Percentiles rank a stretch among this genome's conserved stretches.
phyloP scores from a whole-genome alignment of 2,888 invertebrate species.

The Bellardia bayeri region DNA sequence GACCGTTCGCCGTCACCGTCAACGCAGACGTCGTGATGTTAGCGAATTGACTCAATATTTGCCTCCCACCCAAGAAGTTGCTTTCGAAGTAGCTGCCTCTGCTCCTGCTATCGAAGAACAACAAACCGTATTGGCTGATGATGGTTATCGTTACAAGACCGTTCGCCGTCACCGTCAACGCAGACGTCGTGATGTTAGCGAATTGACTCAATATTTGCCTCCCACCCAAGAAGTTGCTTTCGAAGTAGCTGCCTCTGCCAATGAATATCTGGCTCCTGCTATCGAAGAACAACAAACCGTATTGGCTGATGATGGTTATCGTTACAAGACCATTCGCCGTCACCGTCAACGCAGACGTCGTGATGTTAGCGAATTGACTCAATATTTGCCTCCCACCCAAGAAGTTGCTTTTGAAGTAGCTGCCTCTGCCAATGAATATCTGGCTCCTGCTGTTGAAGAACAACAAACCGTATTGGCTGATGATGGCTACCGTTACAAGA shows the following conservation, averaged over 20 bases:
- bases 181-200: slow-evolving; percentile 75
- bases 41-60: slow-evolving; percentile 78
- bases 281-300: slow-evolving; percentile 44
- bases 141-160: slow-evolving; percentile 83
- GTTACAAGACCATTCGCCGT: slow-evolving; percentile 75
- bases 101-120: slow-evolving; percentile 60
- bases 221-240: slow-evolving; percentile 70
- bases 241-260: slow-evolving; percentile 36
- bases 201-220: slow-evolving; percentile 79
- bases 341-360: slow-evolving; percentile 69
- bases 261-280: slow-evolving; percentile 60
- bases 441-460: slow-evolving; percentile 59
- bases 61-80: slow-evolving; percentile 75
- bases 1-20: slow-evolving; percentile 70
- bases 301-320: slow-evolving; percentile 71
- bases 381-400: slow-evolving; percentile 77
- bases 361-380: slow-evolving; percentile 76
- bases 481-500: slow-evolving; percentile 83
- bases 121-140: slow-evolving; percentile 76
- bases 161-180: slow-evolving; percentile 79
- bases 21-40: slow-evolving; percentile 73
- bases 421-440: slow-evolving; percentile 66
- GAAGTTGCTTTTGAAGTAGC: slow-evolving; percentile 57
- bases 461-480: slow-evolving; percentile 75
- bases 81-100: slow-evolving; percentile 55